Conservation (phyloP, 2,888 invertebrate species). For the Campoplex nolae region DNA sequence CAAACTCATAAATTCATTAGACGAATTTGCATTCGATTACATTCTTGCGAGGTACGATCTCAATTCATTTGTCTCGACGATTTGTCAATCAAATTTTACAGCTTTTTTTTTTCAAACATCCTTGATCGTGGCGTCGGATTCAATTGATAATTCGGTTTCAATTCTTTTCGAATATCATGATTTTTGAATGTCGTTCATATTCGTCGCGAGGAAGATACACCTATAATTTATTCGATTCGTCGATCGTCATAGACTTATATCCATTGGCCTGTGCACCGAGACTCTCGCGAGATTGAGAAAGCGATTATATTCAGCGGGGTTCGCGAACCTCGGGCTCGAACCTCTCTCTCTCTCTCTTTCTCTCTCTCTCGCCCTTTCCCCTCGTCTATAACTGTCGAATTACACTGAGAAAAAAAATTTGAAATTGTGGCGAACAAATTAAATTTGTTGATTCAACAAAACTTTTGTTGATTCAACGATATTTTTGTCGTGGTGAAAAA, state of each 20-base stretch:
- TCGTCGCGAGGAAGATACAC: background rate
- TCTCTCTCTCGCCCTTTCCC: constrained; percentile 10
- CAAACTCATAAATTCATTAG: constrained; percentile 10
- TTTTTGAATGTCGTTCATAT: background rate
- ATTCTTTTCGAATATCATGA: background rate
- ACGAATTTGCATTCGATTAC: constrained; percentile 7
- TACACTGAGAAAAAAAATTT: too few relatives aligned
- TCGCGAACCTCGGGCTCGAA: constrained; percentile 38
- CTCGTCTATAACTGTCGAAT: constrained; percentile 43
- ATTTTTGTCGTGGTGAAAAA: too few relatives aligned
- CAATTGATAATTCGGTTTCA: background rate
- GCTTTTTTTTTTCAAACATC: too few relatives aligned
- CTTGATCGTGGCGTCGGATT: too few relatives aligned
- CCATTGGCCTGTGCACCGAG: background rate
- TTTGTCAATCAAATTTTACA: background rate
- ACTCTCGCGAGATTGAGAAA: constrained; percentile 46
- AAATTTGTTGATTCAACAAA: too few relatives aligned
- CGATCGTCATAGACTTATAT: background rate
- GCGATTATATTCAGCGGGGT: constrained; percentile 56
- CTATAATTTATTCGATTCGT: background rate
- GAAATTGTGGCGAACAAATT: too few relatives aligned
- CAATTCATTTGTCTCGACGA: background rate
- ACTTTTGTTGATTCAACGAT: too few relatives aligned
- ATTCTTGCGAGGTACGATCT: background rate
- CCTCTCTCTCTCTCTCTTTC: background rate